These are phyloP conservation scores for Amblyjoppa fuscipennis DNA, from an alignment of 2,888 invertebrate species.

Conservation along the genomic window DNA sequence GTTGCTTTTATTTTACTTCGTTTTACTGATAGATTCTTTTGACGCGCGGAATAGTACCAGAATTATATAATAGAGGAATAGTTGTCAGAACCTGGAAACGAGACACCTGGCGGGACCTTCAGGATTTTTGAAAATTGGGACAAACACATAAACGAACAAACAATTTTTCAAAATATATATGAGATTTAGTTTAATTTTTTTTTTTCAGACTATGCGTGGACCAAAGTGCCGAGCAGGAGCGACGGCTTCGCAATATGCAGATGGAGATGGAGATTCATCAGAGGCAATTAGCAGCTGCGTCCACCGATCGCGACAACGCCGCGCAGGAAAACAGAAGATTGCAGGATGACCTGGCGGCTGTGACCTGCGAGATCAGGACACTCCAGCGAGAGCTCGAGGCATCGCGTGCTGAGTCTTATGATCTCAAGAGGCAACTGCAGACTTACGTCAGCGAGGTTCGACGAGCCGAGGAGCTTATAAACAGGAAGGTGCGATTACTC, in stretches of 20 bases:
- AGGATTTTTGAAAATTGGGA: not conserved
- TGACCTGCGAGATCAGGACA: slow-evolving; percentile 88
- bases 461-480: slow-evolving; percentile 91
- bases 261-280: slow-evolving; percentile 87
- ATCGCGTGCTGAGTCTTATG: slow-evolving; percentile 90
- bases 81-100: too few relatives aligned
- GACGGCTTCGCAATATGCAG: slow-evolving; percentile 79
- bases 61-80: too few relatives aligned
- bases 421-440: slow-evolving; percentile 91
- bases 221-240: slow-evolving; percentile 80
- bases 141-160: not conserved
- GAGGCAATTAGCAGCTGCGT: slow-evolving; percentile 87
- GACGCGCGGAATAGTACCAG: too few relatives aligned
- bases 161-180: not conserved
- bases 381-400: slow-evolving; percentile 90
- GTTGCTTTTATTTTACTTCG: not conserved
- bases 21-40: too few relatives aligned
- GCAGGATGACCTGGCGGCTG: slow-evolving; percentile 90
- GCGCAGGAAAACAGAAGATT: slow-evolving; percentile 90
- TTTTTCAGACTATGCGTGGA: slow-evolving; percentile 78
- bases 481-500: slow-evolving; percentile 87
- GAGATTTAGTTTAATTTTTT: not conserved
- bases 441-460: slow-evolving; percentile 94
- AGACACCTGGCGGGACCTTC: too few relatives aligned
- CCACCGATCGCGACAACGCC: slow-evolving; percentile 87